Conservation (phyloP, 2,888 invertebrate species). For the Hylaea fasciaria region DNA sequence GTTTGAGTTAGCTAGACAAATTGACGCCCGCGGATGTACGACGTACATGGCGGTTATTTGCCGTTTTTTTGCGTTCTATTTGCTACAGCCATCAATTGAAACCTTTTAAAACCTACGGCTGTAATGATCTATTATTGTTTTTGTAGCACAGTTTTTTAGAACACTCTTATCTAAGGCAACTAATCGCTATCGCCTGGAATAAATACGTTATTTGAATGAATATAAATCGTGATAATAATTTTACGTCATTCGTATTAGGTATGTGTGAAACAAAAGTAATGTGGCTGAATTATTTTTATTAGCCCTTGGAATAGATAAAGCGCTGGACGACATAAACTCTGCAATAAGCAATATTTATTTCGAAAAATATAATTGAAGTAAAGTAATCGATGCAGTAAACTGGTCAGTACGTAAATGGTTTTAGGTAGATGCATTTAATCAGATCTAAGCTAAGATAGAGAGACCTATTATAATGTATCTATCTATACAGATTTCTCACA, state of each 20-base stretch:
- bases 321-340: neutral
- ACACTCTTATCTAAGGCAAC: neutral
- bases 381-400: too few species aligned
- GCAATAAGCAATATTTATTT: neutral
- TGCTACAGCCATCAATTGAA: slow-evolving; percentile 12
- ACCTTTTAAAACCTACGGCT: neutral
- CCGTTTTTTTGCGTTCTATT: slow-evolving; percentile 22
- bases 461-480: too few species aligned
- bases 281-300: too few species aligned
- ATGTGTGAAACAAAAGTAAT: neutral
- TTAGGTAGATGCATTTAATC: too few species aligned
- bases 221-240: neutral
- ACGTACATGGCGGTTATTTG: slow-evolving; percentile 23
- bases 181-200: neutral
- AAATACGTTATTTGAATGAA: too few species aligned
- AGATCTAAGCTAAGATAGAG: too few species aligned
- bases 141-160: slow-evolving; percentile 6
- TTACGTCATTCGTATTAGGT: slow-evolving; percentile 1
- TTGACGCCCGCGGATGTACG: slow-evolving; percentile 27
- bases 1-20: slow-evolving; percentile 26
- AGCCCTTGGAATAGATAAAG: neutral
- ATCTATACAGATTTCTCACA: too few species aligned
- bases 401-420: too few species aligned
- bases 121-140: slow-evolving; percentile 8
- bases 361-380: too few species aligned